Evolutionary conservation across 2,113 vertebrate genomes (phyloP), one percentile per base, ranked within the genome.

Genomic region (Stegostoma tigrinum): DNA sequence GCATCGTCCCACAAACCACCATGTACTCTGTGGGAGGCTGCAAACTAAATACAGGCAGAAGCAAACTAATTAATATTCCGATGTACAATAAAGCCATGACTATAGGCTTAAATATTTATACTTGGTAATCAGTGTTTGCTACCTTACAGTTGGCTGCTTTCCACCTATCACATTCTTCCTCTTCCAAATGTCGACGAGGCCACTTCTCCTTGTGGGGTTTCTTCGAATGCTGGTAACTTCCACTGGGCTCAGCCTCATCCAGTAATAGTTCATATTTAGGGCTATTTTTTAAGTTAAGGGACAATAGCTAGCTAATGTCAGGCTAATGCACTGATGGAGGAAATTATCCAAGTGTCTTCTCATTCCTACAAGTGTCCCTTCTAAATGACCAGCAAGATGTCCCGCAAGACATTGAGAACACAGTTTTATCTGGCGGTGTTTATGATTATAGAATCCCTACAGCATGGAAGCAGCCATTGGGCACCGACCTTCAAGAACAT

Each of bases 191-290:
- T 66, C 98, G 97, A n/a, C 12, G 68, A 95, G 30, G 67, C 93
- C 97, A 98, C 97, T 98, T 98, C 96, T 99, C 98, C 96, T 98
- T 98, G 96, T 98, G 98, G 78, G 99, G 99, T 96, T 98, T 98
- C 96, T 98, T 97, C 38, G 96, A 96, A 94, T 97, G 98, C 0
- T 90, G 97, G 21, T 97, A 97, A 96, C 97, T 97, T 3, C 96
- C 95, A 8, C 96, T 97, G 86, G 97, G 97, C 72, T 98, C 97
- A 52, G 98, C 98, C 0, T 99, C 98, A 83, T 98, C 98, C 27
- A 99, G 97, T 34, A 99, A 96, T 95, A 99, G 98, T 93, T 99
- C 98, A 2, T 99, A 99, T 96, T 98, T 99, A 52, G 98, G 97
- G 96, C 98, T 99, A 19, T 38, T 80, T 5, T 75, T 48, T 86